A percentile compares a stretch with the other conserved stretches of the same genome.
Conservation (phyloP, 2,888 invertebrate species). For the Mesorhabditis spiculigera region DNA sequence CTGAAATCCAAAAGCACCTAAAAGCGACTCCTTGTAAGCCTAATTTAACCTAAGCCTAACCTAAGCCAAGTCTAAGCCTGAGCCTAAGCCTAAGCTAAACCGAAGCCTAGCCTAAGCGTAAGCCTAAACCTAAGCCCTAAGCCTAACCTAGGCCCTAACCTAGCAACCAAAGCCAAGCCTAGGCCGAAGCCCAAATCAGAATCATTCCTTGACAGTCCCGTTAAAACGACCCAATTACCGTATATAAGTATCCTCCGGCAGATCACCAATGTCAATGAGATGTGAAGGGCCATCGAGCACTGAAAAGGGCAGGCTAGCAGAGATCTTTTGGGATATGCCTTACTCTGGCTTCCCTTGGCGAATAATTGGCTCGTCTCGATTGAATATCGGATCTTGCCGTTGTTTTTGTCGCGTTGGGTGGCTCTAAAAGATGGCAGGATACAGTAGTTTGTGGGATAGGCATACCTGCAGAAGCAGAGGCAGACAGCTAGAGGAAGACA, state of each 20-base stretch:
- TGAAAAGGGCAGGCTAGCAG: neutral
- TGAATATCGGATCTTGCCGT: conserved; percentile 20
- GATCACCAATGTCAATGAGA: conserved; percentile 27
- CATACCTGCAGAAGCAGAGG: conserved; percentile 13
- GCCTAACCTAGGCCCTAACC: too few species aligned
- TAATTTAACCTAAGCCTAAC: too few species aligned
- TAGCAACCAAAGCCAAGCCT: too few species aligned
- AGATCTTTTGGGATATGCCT: neutral
- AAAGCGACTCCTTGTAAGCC: too few species aligned
- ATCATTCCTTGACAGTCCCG: too few species aligned
- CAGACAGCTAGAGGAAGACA: neutral
- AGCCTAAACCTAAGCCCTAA: too few species aligned
- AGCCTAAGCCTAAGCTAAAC: too few species aligned
- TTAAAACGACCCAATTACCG: conserved; percentile 10
- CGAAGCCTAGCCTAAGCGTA: too few species aligned
- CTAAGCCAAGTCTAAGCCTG: too few species aligned
- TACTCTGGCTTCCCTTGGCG: conserved; percentile 20
- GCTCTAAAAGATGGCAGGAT: conserved; percentile 8
- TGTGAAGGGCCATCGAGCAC: conserved; percentile 24
- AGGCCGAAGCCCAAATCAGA: too few species aligned
- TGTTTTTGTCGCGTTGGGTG: conserved; percentile 20
- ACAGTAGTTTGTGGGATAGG: neutral
- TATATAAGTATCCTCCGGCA: conserved; percentile 30
- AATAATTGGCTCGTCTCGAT: conserved; percentile 35
- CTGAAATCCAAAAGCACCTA: too few species aligned